Percentiles rank a stretch among this genome's conserved stretches.
Evolutionary conservation across 2,888 invertebrate genomes (phyloP).

Genomic region (Drosophila picticornis): DNA sequence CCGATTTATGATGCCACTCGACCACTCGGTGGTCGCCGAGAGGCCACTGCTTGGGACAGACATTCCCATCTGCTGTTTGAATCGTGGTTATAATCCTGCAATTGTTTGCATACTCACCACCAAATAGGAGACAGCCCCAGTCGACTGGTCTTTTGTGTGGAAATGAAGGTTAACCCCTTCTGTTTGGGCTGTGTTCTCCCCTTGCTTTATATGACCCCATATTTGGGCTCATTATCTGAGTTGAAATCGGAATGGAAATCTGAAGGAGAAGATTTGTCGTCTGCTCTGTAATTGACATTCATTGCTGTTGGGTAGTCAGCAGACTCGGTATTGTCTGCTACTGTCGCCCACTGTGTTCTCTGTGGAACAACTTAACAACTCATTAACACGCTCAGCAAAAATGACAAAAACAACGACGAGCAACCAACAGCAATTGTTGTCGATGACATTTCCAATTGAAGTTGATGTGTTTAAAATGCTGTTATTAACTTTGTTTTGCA

Average conservation of each 20-base stretch:
- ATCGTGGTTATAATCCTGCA: slow-evolving; percentile 41
- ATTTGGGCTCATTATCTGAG: slow-evolving; percentile 11
- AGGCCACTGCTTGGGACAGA: background rate
- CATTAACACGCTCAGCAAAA: slow-evolving; percentile 68
- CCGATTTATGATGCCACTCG: slow-evolving; percentile 69
- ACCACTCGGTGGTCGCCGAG: slow-evolving; percentile 36
- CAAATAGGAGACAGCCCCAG: background rate
- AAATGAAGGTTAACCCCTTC: slow-evolving; percentile 23
- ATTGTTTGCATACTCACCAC: slow-evolving; percentile 45
- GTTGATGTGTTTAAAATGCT: slow-evolving; percentile 49
- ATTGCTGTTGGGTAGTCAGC: slow-evolving; percentile 60
- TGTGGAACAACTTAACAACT: slow-evolving; percentile 71
- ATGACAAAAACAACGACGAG: slow-evolving; percentile 26
- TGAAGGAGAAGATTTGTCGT: slow-evolving; percentile 23
- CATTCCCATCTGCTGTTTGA: slow-evolving; percentile 3
- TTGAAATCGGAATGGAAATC: slow-evolving; percentile 36
- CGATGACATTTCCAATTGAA: slow-evolving; percentile 36
- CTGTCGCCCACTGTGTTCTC: slow-evolving; percentile 38
- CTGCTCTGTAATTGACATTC: slow-evolving; percentile 74
- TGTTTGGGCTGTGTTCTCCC: slow-evolving; percentile 7
- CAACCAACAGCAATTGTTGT: slow-evolving; percentile 60
- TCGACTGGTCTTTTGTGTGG: slow-evolving; percentile 37
- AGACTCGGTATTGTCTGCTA: slow-evolving; percentile 33
- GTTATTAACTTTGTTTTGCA: slow-evolving; percentile 56
- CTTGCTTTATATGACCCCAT: slow-evolving; percentile 2